Evolutionary conservation across 2,888 invertebrate genomes (phyloP), one percentile per base, ranked within the genome.

Genomic region (Ichneumoninae sp.): DNA sequence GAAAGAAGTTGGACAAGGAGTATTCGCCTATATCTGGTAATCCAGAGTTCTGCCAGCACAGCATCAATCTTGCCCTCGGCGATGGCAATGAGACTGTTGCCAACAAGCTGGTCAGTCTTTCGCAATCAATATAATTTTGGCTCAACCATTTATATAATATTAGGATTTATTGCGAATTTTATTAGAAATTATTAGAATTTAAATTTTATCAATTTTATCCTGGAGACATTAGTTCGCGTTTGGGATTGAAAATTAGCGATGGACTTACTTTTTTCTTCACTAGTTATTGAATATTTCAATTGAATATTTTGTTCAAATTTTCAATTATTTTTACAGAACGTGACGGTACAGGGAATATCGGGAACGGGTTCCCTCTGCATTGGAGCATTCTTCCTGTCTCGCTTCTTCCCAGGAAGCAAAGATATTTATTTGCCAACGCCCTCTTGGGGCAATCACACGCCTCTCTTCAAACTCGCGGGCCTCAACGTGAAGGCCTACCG

Each of bases 371-470:
- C 99, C 0, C 95, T 99, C n/a, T 96, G 98, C 82, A 95, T 99
- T 70, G 99, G 99, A 40, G 97, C 97, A 57, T 97, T 97, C 85
- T 99, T 98, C 94, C 94, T 99, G 84, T 96, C 96, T 78, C 96
- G 96, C 88, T 98, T 97, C 94, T 97, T 97, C 94, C 95, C 95
- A 7, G 96, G 97, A 50, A 95, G 95, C 88, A 98, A 98, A 94
- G 97, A 96, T 85, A 94, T 98, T 70, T 99, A 98, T 95, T 91
- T 99, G 88, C 99, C 99, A 5, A 95, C 95, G 1, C 99, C 99
- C 4, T 97, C 99, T 0, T 99, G 99, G 99, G 99, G 99, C 75
- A 99, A 99, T 94, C 99, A 99, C 93, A 97, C 96, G 0, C 98
- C 99, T 76, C 96, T 99, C 91, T 98, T 99, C 94, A 98, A 97